Base-by-base conservation (phyloP, 2,797 vertebrate genomes). In the Thunnus albacares region DNA sequence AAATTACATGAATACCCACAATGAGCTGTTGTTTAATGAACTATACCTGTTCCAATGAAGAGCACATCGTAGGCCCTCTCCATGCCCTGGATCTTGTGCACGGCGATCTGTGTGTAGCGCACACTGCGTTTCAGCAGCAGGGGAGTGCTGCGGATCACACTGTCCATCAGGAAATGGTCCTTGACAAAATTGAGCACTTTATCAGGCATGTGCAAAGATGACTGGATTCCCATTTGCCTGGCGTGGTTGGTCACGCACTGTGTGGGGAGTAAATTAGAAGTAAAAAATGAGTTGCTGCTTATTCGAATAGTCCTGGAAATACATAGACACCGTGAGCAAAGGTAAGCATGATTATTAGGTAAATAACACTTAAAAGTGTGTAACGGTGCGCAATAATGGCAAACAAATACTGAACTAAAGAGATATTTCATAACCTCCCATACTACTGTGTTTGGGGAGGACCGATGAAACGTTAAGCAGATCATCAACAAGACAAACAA, bases 151-250 rank as follows among this genome's bases (percentile, higher is more conserved):
- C 96, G 96, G 77, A 98, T 96, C 0, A 96, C 95, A 9, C 95
- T 96, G 79, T 98, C 96, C 98, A 98, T 98, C 88, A 99, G 92
- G 92, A 98, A 99, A 89, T 99, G 98, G 90, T 99, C 97, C 93
- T 99, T 99, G 88, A 98, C 95, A 61, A 98, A 98, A 95, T 98
- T 97, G 60, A 99, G 96, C 83, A 99, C 97, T 38, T 97, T 96
- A 82, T 99, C 97, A 0, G 97, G 98, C 95, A 98, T 97, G 89
- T 99, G 97, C 47, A 98, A 92, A 0, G 98, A 99, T 0, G 98
- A 99, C 81, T 91, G 94, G 87, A 98, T 97, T 69, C 92, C 96
- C 93, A 95, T 93, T 83, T 96, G 94, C 69, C 97, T 96, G 15
- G 94, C 95, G 3, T 92, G 95, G 91, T 95, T 95, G 72, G 94